Evolutionary conservation across 2,113 vertebrate species (phyloP), one percentile per base, ranked within the genome.

Genomic region (Eurystomus gularis): DNA sequence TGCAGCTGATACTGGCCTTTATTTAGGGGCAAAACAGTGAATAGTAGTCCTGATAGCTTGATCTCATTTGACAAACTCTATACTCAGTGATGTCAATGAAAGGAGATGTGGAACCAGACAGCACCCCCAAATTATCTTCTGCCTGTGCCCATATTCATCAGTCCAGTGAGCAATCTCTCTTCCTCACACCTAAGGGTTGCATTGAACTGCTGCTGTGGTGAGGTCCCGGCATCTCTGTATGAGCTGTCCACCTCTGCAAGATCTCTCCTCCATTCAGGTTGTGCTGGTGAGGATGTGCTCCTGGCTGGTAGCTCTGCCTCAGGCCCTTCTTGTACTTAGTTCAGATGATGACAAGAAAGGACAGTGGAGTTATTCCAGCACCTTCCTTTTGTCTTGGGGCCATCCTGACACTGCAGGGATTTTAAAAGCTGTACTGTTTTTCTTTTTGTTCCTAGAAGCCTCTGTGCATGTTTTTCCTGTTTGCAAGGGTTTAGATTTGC

Each of bases 221-320:
- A 71, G 64, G 61, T 69, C 20, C 12, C 24, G 35, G 42, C 52
- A 11, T 42, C 44, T 77, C 62, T 82, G 35, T 15, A 66, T 64
- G 54, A 84, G 40, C 52, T 81, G 42, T 84, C 65, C n/a, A 24
- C 57, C 51, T 79, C 72, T 73, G 89, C 72, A 72, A 68, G 49
- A 25, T 80, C 75, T 64, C 26, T 82, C 65, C 35, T 71, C 8
- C 0, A 26, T 71, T 73, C 8, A 0, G 29, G 68, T 82, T 0
- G 1, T 51, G 58, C 46, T 75, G 66, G 69, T 3, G 11, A 40
- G 52, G 3, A 8, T n/a, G 49, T 69, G 55, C 66, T 94, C 21
- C 60, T 86, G 62, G 77, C 71, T 87, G 48, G 55, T 66, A 81
- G 82, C 80, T 96, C 39, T 95, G 95, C 94, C 91, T 70, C 90